A percentile compares a stretch with the other conserved stretches of the same genome.
These are phyloP conservation scores for Propithecus perrieri DNA, from an alignment of 2,797 vertebrate species.

Conservation along the genomic window DNA sequence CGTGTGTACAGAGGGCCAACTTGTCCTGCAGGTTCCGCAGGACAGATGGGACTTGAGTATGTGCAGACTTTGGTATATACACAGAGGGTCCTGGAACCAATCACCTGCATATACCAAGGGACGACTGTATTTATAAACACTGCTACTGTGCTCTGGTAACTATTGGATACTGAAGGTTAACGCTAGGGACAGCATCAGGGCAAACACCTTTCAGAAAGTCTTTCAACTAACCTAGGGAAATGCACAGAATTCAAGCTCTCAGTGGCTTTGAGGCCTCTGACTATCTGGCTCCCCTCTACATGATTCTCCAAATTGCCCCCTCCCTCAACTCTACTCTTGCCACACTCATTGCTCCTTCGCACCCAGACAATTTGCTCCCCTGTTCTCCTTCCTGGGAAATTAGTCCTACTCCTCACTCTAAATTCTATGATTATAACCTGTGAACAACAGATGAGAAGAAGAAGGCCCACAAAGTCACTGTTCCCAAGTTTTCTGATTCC, in stretches of 20 bases:
- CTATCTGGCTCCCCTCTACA: too few species aligned
- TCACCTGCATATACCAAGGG: neutral
- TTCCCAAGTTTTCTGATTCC: neutral
- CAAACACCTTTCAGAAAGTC: neutral
- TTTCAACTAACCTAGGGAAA: neutral
- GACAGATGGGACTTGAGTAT: neutral
- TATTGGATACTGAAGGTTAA: constrained; percentile 31
- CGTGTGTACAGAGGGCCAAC: neutral
- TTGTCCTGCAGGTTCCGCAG: neutral
- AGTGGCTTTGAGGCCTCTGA: neutral
- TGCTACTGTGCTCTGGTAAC: constrained; percentile 50
- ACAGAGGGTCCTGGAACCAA: neutral
- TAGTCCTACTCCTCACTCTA: neutral
- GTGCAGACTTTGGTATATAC: neutral
- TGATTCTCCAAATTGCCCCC: neutral
- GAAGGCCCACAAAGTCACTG: too few species aligned
- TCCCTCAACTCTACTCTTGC: neutral
- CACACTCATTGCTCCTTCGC: neutral
- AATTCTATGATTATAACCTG: neutral
- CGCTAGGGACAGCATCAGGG: neutral
- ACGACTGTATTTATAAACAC: neutral
- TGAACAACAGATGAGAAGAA: neutral
- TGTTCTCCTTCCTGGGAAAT: neutral
- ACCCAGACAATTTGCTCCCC: neutral
- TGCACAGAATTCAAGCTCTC: neutral